A percentile compares a stretch with the other conserved stretches of the same genome.
Conservation (phyloP, 1,140 invertebrate genomes). For the Brachionus asplanchnoidis region DNA sequence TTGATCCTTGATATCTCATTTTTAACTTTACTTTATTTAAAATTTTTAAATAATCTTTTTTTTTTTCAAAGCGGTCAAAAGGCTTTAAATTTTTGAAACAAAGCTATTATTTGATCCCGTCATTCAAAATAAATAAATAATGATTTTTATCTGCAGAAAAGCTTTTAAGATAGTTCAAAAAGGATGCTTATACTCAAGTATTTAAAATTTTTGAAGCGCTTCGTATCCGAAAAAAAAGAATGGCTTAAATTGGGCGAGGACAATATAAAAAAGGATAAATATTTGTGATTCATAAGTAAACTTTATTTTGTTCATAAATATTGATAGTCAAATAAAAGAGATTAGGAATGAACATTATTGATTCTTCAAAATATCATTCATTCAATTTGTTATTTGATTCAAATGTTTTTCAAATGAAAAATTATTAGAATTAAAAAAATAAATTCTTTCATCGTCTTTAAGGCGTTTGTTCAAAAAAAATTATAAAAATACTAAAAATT, state of each 20-base stretch:
- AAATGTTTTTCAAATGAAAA: no score
- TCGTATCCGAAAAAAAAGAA: background rate
- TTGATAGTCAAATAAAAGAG: background rate
- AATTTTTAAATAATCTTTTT: background rate
- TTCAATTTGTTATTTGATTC: no score
- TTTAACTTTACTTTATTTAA: background rate
- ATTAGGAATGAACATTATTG: background rate
- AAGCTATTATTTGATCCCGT: background rate
- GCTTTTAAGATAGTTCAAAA: background rate
- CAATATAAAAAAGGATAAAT: background rate
- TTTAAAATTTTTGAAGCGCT: background rate
- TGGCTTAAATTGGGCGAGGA: background rate
- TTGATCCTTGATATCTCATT: slow-evolving; percentile 17
- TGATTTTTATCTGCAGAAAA: background rate
- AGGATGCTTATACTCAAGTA: background rate
- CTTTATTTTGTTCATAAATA: background rate
- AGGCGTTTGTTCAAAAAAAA: no score
- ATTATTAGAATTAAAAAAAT: no score
- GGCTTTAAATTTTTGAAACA: background rate
- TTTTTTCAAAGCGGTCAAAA: background rate
- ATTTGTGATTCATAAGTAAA: background rate
- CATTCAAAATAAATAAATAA: background rate
- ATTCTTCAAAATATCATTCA: background rate
- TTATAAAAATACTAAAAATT: no score
- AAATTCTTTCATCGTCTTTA: no score